Conservation (phyloP, 2,797 vertebrate species). For the Spinibarbus caldwelli region DNA sequence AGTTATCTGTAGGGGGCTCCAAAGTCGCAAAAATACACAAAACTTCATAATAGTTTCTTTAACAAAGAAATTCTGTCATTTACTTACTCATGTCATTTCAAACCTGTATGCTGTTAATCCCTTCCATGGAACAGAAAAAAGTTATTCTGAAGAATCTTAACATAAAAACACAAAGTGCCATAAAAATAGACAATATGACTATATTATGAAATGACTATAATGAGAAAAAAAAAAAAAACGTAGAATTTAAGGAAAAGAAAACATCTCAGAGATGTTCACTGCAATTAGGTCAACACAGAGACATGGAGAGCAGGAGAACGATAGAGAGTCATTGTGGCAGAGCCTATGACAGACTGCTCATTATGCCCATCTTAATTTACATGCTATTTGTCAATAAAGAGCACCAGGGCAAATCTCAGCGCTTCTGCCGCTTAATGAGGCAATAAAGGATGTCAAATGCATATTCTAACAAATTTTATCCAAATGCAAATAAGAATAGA, state of each 20-base stretch:
- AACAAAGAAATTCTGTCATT: not conserved
- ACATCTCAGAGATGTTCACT: not conserved
- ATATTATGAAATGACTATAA: not conserved
- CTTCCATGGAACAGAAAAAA: too few species aligned
- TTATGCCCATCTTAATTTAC: slow-evolving; percentile 25
- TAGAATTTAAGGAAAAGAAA: not conserved
- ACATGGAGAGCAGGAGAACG: not conserved
- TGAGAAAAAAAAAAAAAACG: not conserved
- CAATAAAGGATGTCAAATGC: not conserved
- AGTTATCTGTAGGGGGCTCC: not conserved
- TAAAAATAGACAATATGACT: too few species aligned
- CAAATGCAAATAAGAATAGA: not conserved
- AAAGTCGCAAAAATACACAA: not conserved
- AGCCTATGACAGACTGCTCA: slow-evolving; percentile 31
- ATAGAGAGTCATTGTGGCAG: slow-evolving; percentile 18
- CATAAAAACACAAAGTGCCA: too few species aligned
- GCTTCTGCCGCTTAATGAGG: not conserved
- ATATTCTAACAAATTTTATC: not conserved
- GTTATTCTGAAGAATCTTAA: too few species aligned
- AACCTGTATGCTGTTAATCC: too few species aligned
- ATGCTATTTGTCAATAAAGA: slow-evolving; percentile 24
- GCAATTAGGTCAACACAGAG: not conserved
- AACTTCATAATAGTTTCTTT: not conserved
- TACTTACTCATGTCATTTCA: too few species aligned
- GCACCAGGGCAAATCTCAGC: not conserved